These are phyloP conservation scores for Lanius ludovicianus DNA, from an alignment of 2,113 vertebrate genomes.

Conservation along the genomic window DNA sequence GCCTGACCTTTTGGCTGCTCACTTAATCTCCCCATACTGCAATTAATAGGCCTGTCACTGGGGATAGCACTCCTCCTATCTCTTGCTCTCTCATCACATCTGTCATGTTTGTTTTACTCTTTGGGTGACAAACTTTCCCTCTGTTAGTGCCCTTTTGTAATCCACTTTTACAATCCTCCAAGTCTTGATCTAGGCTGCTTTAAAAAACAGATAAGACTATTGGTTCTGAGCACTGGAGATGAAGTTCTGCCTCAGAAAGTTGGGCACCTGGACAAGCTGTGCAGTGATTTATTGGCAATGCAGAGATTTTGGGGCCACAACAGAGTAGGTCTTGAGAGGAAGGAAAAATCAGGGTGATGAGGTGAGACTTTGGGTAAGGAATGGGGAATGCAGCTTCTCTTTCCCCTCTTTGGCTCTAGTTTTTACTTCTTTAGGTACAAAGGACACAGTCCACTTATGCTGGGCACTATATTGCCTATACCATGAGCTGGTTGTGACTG, in stretches of 20 bases:
- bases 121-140: neutral
- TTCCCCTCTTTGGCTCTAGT: neutral
- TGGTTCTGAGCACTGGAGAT: neutral
- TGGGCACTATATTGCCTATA: neutral
- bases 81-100: neutral
- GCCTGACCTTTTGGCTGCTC: slow-evolving; percentile 11
- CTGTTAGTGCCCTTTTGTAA: neutral
- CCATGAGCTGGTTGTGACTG: neutral
- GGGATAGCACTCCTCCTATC: neutral
- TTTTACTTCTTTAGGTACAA: neutral
- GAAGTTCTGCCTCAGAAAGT: neutral
- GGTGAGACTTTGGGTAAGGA: neutral
- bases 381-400: accelerated
- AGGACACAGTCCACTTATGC: neutral
- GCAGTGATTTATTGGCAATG: neutral
- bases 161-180: neutral
- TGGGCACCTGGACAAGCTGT: accelerated
- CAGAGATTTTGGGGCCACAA: neutral
- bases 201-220: neutral
- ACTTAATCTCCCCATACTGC: neutral
- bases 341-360: neutral
- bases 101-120: neutral
- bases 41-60: neutral
- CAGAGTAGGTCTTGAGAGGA: neutral
- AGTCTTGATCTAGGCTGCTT: neutral